Evolutionary conservation across 64 coral and sea anemone species (phyloP), one percentile per base, ranked within the genome.

Genomic region (Stichodactyla mertensii): DNA sequence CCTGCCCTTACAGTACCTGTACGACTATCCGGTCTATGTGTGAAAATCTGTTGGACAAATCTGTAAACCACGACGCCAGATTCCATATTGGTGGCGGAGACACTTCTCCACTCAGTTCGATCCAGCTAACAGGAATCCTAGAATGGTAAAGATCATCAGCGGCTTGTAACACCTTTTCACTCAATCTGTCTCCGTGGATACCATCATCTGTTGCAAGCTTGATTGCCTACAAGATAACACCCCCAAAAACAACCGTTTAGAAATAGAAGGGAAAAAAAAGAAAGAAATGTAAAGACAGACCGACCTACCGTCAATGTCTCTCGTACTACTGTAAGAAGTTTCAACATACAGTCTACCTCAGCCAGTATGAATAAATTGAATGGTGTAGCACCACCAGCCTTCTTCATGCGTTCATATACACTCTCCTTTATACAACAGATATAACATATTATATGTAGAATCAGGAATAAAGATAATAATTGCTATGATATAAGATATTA

Each of bases 341-440:
- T 85, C 24, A 88, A 89, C 97, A 99, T 99, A 55, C 93, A 92
- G 6, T 99, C 97, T 36, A 99, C 93, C 53, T 99, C 97, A 10
- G 97, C 88, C 54, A 99, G 78, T 13, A 95, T 77, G 11, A 99
- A 99, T 55, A 99, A 86, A 89, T 94, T 99, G 74, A 99, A 99
- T 18, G 97, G 86, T 13, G 81, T 99, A 3, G 91, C 91, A 6
- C 97, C 97, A 20, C 97, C 97, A 45, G 91, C 69, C 57, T 92
- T 95, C 86, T 99, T 99, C 85, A 99, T 84, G 18, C 93, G 93
- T 59, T 99, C 97, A 81, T 99, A 87, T 2, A 99, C 93, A 89
- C 83, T 85, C 67, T 98, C 95, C 95, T 98, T 82, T 28, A 52
- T 78, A 52, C 45, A 6, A 70, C 1, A 74, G 27, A 74, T 16